phyloP scores from a whole-genome alignment of 2,113 vertebrate species.

The Collichthys lucidus region DNA sequence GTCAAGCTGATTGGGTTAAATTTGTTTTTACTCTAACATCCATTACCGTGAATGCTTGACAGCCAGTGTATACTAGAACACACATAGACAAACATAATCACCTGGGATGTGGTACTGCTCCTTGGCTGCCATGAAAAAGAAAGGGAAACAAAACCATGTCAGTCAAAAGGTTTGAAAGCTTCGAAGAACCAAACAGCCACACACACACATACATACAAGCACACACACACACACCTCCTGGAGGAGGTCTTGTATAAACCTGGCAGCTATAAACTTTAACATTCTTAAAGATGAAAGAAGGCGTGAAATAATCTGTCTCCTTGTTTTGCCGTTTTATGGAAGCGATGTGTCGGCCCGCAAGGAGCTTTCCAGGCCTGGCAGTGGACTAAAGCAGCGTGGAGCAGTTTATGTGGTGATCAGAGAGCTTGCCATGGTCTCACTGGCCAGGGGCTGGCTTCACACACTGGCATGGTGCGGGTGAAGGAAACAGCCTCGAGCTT shows the following conservation, averaged over 20 bases:
- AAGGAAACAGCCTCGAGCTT: neutral
- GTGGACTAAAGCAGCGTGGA: neutral
- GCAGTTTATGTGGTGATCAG: conserved; percentile 1
- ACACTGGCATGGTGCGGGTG: neutral
- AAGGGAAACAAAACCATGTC: conserved; percentile 49
- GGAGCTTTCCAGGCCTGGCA: conserved; percentile 30
- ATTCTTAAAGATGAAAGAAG: conserved; percentile 8
- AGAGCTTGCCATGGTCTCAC: neutral
- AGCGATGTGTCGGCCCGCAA: conserved; percentile 1
- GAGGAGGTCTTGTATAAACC: too few species aligned
- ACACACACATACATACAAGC: neutral
- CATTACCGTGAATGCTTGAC: neutral
- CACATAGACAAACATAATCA: conserved; percentile 36
- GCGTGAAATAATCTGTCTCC: conserved; percentile 1
- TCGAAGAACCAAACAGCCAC: neutral
- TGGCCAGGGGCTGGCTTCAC: conserved; percentile 25
- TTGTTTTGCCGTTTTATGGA: conserved; percentile 12
- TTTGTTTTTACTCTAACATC: neutral
- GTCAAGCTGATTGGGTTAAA: neutral
- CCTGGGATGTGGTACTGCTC: conserved; percentile 82
- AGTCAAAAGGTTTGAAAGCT: neutral
- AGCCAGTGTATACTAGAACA: neutral
- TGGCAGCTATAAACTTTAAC: neutral
- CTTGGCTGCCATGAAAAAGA: conserved; percentile 77
- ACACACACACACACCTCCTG: neutral